Percentiles rank a stretch among this genome's conserved stretches.
These are phyloP conservation scores for Stramonita haemastoma DNA, from an alignment of 2,888 invertebrate genomes.

Conservation along the genomic window DNA sequence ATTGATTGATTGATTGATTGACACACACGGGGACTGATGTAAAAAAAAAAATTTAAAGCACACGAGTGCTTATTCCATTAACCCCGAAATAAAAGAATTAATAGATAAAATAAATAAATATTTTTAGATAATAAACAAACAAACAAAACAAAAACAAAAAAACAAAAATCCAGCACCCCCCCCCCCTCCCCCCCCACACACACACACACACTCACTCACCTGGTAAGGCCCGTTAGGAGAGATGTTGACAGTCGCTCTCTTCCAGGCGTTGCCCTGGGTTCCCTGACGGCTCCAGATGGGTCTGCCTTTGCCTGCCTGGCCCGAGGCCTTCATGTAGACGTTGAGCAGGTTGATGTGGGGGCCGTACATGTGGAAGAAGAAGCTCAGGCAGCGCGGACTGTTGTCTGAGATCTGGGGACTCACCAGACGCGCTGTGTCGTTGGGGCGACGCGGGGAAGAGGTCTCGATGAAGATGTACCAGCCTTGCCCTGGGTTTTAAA, in stretches of 20 bases:
- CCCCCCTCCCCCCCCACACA: no score
- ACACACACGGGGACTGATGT: no score
- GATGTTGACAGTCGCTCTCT: conserved; percentile 34
- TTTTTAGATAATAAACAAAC: no score
- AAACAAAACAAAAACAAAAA: no score
- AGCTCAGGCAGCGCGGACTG: conserved; percentile 61
- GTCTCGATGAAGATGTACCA: conserved; percentile 82
- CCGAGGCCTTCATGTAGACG: conserved; percentile 58
- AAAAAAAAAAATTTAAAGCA: no score
- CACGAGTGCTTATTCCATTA: no score
- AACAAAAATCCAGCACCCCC: no score
- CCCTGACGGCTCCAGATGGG: conserved; percentile 48
- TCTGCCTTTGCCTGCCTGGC: conserved; percentile 36
- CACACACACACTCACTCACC: no score
- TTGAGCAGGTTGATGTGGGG: conserved; percentile 62
- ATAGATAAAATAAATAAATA: no score
- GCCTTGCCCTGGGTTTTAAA: conserved; percentile 57
- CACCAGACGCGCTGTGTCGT: conserved; percentile 80
- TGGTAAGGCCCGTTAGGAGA: conserved; percentile 41
- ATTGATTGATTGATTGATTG: no score
- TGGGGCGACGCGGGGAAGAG: conserved; percentile 80
- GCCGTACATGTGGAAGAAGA: conserved; percentile 73
- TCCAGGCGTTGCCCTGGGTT: conserved; percentile 59
- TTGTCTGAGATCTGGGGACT: conserved; percentile 59
- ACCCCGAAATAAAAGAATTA: no score